Evolutionary conservation across 2,797 vertebrate species (phyloP).

Genomic region (Fundulus diaphanus): DNA sequence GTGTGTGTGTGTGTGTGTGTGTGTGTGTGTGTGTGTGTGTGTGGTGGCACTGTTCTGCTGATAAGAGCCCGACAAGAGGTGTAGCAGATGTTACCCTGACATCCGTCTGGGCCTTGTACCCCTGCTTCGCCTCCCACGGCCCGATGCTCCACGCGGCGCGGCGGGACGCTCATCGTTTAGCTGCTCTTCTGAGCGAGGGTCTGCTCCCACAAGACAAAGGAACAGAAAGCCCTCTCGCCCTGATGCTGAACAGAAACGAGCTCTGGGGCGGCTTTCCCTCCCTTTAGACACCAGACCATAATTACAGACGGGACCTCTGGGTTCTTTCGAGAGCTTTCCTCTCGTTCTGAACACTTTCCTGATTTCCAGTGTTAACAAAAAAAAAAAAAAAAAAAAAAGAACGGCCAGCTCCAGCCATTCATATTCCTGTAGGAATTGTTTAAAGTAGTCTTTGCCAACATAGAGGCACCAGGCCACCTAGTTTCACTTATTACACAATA

Average conservation of each 20-base stretch:
- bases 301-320: constrained; percentile 38
- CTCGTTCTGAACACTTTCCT: constrained; percentile 58
- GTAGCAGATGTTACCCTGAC: constrained; percentile 82
- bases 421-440: background rate
- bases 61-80: constrained; percentile 75
- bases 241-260: constrained; percentile 51
- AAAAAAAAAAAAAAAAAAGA: background rate
- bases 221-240: background rate
- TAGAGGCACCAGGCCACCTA: background rate
- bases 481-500: background rate
- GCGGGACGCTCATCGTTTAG: constrained; percentile 40
- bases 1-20: constrained; percentile 59
- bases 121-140: constrained; percentile 66
- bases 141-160: constrained; percentile 47
- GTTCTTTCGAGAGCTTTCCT: constrained; percentile 57
- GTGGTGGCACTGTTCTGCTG: constrained; percentile 61
- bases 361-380: constrained; percentile 7
- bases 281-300: constrained; percentile 20
- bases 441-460: background rate
- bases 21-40: constrained; percentile 61
- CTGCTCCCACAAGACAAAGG: constrained; percentile 19
- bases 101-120: constrained; percentile 80
- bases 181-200: constrained; percentile 50
- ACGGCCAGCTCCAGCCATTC: background rate
- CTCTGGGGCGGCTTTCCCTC: constrained; percentile 34